Percentiles rank a stretch among this genome's conserved stretches.
Conservation (phyloP, 2,797 vertebrate genomes). For the Notoglanidium macrostoma region DNA sequence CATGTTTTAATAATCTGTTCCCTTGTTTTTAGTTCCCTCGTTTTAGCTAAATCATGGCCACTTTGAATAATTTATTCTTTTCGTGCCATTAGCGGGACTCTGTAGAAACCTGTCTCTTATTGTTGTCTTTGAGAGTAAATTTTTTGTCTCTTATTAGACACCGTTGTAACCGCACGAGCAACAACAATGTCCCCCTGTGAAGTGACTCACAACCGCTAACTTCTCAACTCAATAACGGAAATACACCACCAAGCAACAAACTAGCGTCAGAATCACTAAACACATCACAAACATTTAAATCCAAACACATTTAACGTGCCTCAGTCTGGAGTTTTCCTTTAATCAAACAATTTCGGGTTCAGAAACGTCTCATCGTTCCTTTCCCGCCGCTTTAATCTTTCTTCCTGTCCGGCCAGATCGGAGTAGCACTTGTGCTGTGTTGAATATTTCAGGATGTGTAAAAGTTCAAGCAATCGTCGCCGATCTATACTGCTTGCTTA, state of each 20-base stretch:
- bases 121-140: not conserved
- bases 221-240: not conserved
- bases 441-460: conserved; percentile 59
- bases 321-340: not conserved
- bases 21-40: too few relatives aligned
- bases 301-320: not conserved
- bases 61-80: too few relatives aligned
- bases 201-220: not conserved
- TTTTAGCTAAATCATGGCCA: too few relatives aligned
- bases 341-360: not conserved
- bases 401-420: conserved; percentile 26
- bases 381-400: not conserved
- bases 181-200: not conserved
- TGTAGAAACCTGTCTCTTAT: too few relatives aligned
- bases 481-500: conserved; percentile 58
- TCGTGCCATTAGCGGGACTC: too few relatives aligned
- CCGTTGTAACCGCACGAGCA: not conserved
- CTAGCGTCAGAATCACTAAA: not conserved
- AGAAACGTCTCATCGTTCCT: not conserved
- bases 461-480: conserved; percentile 60
- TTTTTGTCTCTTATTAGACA: not conserved
- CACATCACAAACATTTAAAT: not conserved
- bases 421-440: conserved; percentile 24
- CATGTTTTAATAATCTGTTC: too few relatives aligned
- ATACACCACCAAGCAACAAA: not conserved